Conservation (phyloP, 2,797 vertebrate species). For the Brotogeris chrysoptera region DNA sequence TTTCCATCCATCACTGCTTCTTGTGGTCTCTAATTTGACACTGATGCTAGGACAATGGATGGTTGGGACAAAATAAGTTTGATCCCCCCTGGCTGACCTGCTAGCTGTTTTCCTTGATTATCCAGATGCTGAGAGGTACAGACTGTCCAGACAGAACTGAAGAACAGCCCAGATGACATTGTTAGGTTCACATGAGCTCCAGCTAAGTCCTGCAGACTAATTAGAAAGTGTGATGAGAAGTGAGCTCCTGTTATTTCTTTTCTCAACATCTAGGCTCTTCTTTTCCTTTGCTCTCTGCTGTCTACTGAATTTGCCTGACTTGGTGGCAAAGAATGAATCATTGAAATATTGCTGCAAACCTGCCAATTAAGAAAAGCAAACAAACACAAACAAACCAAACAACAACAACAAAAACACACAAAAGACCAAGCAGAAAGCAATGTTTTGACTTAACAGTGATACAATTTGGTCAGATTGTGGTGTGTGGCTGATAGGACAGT, state of each 20-base stretch:
- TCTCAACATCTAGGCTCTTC: background rate
- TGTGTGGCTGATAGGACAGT: background rate
- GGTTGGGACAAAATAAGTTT: background rate
- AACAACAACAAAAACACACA: background rate
- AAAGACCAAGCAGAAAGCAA: background rate
- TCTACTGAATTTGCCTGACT: background rate
- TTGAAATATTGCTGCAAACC: background rate
- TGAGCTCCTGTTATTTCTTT: background rate
- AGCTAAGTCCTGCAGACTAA: background rate
- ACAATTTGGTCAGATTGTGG: background rate
- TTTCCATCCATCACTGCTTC: slow-evolving; percentile 50
- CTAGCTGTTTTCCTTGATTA: slow-evolving; percentile 9
- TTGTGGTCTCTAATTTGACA: slow-evolving; percentile 31
- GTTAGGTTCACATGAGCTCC: background rate
- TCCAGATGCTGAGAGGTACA: background rate
- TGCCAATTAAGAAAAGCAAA: too few relatives aligned
- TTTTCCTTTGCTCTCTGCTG: background rate
- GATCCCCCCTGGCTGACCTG: background rate
- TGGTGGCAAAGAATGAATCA: background rate
- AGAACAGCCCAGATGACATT: background rate
- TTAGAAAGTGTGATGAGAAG: background rate
- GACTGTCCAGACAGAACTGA: background rate
- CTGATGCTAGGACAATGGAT: slow-evolving; percentile 6
- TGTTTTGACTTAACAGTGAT: background rate
- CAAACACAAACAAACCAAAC: background rate